Percentiles rank a stretch among this genome's conserved stretches.
phyloP scores from a whole-genome alignment of 2,113 vertebrate species.

The Sardina pilchardus region DNA sequence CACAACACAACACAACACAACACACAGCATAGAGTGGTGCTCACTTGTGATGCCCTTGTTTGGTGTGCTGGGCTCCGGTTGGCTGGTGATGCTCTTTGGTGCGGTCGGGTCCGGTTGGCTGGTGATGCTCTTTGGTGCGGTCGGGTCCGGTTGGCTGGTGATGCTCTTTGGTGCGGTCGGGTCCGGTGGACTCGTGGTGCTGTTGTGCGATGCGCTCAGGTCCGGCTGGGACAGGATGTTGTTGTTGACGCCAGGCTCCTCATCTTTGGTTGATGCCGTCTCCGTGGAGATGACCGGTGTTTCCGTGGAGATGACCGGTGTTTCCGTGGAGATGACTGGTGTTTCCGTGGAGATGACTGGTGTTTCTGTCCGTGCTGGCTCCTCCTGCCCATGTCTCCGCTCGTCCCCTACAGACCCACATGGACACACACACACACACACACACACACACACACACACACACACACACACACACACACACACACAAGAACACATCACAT shows the following conservation, averaged over 20 bases:
- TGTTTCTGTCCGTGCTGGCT: constrained; percentile 38
- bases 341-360: constrained; percentile 55
- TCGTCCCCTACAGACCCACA: constrained; percentile 52
- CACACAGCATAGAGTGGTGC: no score
- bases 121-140: no score
- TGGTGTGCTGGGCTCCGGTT: no score
- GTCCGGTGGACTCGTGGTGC: constrained; percentile 52
- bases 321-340: constrained; percentile 55
- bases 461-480: no score
- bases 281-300: constrained; percentile 56
- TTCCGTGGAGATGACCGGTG: constrained; percentile 56
- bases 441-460: background rate
- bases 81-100: no score
- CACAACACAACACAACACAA: no score
- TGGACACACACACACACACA: constrained; percentile 42
- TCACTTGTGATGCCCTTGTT: no score
- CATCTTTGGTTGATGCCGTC: constrained; percentile 25
- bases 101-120: no score
- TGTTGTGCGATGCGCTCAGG: constrained; percentile 57
- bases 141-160: no score
- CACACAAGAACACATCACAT: no score
- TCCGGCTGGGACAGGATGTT: constrained; percentile 55
- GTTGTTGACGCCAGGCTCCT: constrained; percentile 45
- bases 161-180: no score
- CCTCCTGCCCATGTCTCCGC: constrained; percentile 36